phyloP scores from a whole-genome alignment of 2,888 invertebrate species.

The Lutraria lutraria region DNA sequence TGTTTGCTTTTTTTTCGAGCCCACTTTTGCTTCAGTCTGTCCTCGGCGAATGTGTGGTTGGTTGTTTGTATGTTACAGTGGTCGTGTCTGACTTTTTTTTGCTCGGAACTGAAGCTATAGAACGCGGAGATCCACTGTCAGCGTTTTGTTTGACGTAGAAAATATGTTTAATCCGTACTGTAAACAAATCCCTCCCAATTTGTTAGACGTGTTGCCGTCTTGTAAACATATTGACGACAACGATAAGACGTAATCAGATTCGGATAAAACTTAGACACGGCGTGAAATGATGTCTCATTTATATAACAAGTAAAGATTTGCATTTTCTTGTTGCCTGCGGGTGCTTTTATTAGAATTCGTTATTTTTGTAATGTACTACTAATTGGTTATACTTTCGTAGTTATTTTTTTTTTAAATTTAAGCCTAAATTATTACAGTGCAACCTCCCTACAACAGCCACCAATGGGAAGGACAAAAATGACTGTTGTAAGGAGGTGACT shows the following conservation, averaged over 20 bases:
- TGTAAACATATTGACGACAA: slow-evolving; percentile 46
- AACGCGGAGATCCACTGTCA: slow-evolving; percentile 32
- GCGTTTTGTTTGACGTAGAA: slow-evolving; percentile 48
- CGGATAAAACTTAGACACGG: slow-evolving; percentile 7
- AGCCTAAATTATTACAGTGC: too few relatives aligned
- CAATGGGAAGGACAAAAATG: too few relatives aligned
- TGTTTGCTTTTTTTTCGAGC: not conserved
- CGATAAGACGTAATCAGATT: slow-evolving; percentile 36
- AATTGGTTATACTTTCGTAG: too few relatives aligned
- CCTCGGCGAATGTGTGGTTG: not conserved
- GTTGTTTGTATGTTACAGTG: not conserved
- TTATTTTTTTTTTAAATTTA: too few relatives aligned
- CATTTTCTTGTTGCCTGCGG: not conserved
- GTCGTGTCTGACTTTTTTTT: not conserved
- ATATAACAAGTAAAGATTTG: not conserved
- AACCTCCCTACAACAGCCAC: too few relatives aligned
- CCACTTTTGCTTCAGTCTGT: not conserved
- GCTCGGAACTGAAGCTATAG: not conserved
- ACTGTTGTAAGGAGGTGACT: too few relatives aligned
- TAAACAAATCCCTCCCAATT: slow-evolving; percentile 45
- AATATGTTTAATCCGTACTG: slow-evolving; percentile 41
- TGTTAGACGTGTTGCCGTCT: slow-evolving; percentile 40
- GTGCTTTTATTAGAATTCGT: too few relatives aligned
- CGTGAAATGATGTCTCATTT: not conserved
- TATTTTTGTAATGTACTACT: too few relatives aligned